Conservation (phyloP, 2,888 invertebrate genomes). For the Diarsia brunnea region DNA sequence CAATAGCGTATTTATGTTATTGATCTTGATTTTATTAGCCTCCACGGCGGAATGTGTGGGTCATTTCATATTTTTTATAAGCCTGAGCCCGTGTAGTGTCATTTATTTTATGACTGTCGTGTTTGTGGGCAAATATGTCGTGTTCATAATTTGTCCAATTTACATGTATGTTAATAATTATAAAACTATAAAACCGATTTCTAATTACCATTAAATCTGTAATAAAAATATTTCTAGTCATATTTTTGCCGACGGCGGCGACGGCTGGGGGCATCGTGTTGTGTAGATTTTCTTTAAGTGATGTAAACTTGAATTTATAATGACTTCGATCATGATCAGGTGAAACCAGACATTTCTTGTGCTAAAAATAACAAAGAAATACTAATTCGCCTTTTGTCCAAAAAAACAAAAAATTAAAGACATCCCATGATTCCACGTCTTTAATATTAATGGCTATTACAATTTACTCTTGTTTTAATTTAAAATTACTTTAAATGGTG, state of each 20-base stretch:
- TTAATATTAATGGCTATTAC: not conserved
- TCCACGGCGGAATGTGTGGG: slow-evolving; percentile 69
- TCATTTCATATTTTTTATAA: slow-evolving; percentile 69
- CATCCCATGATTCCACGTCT: not conserved
- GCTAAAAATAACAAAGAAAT: not conserved
- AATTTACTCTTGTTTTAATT: slow-evolving; percentile 1
- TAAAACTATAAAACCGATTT: slow-evolving; percentile 64
- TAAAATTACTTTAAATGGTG: slow-evolving; percentile 1
- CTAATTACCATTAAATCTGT: slow-evolving; percentile 58
- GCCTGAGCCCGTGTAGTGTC: slow-evolving; percentile 56
- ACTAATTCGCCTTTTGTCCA: not conserved
- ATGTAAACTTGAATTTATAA: not conserved
- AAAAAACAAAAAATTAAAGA: slow-evolving; percentile 7
- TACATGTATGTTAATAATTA: slow-evolving; percentile 70
- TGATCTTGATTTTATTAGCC: slow-evolving; percentile 86
- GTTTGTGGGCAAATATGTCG: slow-evolving; percentile 58
- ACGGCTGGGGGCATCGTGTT: slow-evolving; percentile 17
- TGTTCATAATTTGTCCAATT: slow-evolving; percentile 64
- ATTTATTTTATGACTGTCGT: slow-evolving; percentile 66
- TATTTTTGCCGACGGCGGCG: slow-evolving; percentile 62
- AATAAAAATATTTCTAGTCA: slow-evolving; percentile 44
- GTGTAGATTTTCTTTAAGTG: not conserved
- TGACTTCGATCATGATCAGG: not conserved
- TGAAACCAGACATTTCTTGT: not conserved
- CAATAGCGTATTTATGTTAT: slow-evolving; percentile 87